Evolutionary conservation across 2,113 vertebrate genomes (phyloP).

Genomic region (Neoarius graeffei): DNA sequence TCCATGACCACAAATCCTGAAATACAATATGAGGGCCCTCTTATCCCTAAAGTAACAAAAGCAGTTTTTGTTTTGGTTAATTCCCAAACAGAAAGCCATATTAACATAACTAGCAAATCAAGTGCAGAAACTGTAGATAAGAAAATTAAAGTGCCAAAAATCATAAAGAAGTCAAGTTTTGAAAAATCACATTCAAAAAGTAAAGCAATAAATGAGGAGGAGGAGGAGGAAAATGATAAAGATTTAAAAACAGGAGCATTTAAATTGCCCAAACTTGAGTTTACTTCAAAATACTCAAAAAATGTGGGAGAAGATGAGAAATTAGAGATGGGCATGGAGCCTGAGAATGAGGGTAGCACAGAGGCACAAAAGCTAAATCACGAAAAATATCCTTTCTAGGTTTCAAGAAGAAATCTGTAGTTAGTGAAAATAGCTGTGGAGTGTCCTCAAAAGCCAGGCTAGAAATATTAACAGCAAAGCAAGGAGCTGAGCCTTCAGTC

Average conservation of each 20-base stretch:
- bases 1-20: slow-evolving; percentile 55
- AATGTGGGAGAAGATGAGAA: slow-evolving; percentile 48
- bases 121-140: slow-evolving; percentile 47
- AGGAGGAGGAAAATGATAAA: slow-evolving; percentile 45
- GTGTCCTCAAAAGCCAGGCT: slow-evolving; percentile 71
- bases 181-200: slow-evolving; percentile 62
- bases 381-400: slow-evolving; percentile 60
- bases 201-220: slow-evolving; percentile 55
- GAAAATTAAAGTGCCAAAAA: slow-evolving; percentile 66
- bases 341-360: slow-evolving; percentile 55
- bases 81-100: slow-evolving; percentile 57
- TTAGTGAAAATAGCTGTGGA: slow-evolving; percentile 33
- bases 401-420: slow-evolving; percentile 62
- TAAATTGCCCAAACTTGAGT: slow-evolving; percentile 76
- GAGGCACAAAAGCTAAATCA: slow-evolving; percentile 56
- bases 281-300: slow-evolving; percentile 74
- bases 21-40: slow-evolving; percentile 65
- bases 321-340: slow-evolving; percentile 55
- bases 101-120: slow-evolving; percentile 37
- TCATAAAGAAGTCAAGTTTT: slow-evolving; percentile 69
- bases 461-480: slow-evolving; percentile 67
- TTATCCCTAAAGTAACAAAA: slow-evolving; percentile 72
- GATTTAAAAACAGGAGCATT: slow-evolving; percentile 57
- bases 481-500: slow-evolving; percentile 62
- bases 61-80: slow-evolving; percentile 73